Conservation (phyloP, 2,888 invertebrate species). For the Drosophila histrio region DNA sequence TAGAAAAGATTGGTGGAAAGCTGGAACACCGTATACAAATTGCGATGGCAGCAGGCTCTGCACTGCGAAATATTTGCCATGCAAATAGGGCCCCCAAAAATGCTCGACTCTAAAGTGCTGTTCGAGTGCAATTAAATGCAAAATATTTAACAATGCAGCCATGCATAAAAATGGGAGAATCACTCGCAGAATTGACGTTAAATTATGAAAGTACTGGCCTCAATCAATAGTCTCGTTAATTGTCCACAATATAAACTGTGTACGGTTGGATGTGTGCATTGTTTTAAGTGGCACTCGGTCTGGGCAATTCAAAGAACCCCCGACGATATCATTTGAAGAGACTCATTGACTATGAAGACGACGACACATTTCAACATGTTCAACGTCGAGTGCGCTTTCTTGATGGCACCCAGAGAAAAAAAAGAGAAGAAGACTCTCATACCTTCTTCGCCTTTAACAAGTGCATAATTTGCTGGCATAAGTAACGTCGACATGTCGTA, state of each 20-base stretch:
- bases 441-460: constrained; percentile 6
- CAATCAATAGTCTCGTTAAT: constrained; percentile 56
- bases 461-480: constrained; percentile 52
- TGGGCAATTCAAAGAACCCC: constrained; percentile 29
- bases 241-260: constrained; percentile 30
- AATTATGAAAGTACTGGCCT: constrained; percentile 36
- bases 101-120: constrained; percentile 29
- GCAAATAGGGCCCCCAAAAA: constrained; percentile 58
- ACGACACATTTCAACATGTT: constrained; percentile 49
- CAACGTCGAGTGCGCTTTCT: constrained; percentile 32
- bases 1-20: constrained; percentile 14
- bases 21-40: constrained; percentile 55
- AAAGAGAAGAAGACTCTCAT: neutral
- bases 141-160: constrained; percentile 67
- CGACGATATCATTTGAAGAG: constrained; percentile 35
- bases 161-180: constrained; percentile 39
- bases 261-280: constrained; percentile 7
- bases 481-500: constrained; percentile 42
- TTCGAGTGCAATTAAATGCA: constrained; percentile 75
- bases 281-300: constrained; percentile 46
- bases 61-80: constrained; percentile 67
- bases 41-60: constrained; percentile 39
- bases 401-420: neutral
- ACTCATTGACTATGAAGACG: constrained; percentile 27
- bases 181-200: constrained; percentile 25